These are phyloP conservation scores for Sebastiscus albofasciatus DNA, from an alignment of 2,797 vertebrate species.

Conservation along the genomic window DNA sequence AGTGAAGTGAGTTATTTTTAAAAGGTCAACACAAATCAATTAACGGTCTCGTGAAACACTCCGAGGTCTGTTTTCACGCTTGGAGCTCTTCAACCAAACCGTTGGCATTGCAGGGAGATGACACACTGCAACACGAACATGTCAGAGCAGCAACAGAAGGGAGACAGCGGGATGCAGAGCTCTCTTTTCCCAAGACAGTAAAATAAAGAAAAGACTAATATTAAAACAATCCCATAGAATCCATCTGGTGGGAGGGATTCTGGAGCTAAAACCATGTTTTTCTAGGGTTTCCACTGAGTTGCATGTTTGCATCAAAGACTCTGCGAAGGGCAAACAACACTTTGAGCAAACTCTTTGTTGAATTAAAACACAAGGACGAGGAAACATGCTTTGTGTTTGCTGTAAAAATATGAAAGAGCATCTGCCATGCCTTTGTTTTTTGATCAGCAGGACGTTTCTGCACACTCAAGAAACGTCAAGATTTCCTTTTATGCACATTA, in stretches of 20 bases:
- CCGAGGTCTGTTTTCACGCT: not conserved
- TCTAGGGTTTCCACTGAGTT: not conserved
- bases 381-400: constrained; percentile 7
- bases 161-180: not conserved
- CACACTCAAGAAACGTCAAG: not conserved
- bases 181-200: not conserved
- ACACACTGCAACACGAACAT: constrained; percentile 26
- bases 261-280: not conserved
- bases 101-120: constrained; percentile 12
- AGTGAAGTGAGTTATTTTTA: not conserved
- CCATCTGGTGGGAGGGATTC: constrained; percentile 15
- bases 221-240: not conserved
- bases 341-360: not conserved
- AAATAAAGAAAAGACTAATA: constrained; percentile 3
- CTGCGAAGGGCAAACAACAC: not conserved
- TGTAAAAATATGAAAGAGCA: not conserved
- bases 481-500: constrained; percentile 12
- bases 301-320: constrained; percentile 15
- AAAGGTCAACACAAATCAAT: not conserved
- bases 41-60: not conserved
- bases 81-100: constrained; percentile 10
- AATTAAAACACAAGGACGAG: constrained; percentile 6
- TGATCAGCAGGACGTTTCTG: constrained; percentile 6
- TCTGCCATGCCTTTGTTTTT: not conserved
- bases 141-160: constrained; percentile 32